Percentiles rank a stretch among this genome's conserved stretches.
Evolutionary conservation across 2,888 invertebrate genomes (phyloP).

Genomic region (Drosophila picticornis): DNA sequence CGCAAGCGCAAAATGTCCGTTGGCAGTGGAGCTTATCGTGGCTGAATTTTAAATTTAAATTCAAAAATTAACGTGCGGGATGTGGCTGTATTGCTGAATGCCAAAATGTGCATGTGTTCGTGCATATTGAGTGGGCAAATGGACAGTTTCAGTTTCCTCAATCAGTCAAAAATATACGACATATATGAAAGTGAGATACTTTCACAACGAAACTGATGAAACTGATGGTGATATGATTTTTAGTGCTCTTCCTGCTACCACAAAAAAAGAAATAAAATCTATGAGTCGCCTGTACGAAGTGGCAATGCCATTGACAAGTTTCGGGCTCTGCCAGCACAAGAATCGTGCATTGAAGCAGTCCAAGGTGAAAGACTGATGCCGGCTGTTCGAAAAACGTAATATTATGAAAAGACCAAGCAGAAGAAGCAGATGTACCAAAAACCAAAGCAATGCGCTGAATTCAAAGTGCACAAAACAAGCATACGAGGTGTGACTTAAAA

Average conservation of each 20-base stretch:
- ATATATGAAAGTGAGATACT: slow-evolving; percentile 10
- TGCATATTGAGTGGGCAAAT: slow-evolving; percentile 1
- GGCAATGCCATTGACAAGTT: slow-evolving; percentile 63
- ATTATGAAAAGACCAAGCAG: slow-evolving; percentile 20
- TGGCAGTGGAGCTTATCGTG: slow-evolving; percentile 53
- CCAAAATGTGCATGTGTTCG: neutral
- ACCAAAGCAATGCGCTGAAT: slow-evolving; percentile 38
- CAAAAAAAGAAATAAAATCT: slow-evolving; percentile 21
- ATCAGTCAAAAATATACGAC: slow-evolving; percentile 13
- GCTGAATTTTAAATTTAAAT: slow-evolving; percentile 60
- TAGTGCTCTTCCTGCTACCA: slow-evolving; percentile 42
- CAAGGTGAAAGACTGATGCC: slow-evolving; percentile 58
- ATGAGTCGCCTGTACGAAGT: slow-evolving; percentile 58
- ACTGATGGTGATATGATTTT: slow-evolving; percentile 18
- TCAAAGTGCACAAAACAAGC: slow-evolving; percentile 37
- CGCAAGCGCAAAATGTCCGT: slow-evolving; percentile 50
- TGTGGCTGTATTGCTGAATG: neutral
- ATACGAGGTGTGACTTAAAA: slow-evolving; percentile 36
- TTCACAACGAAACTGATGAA: slow-evolving; percentile 12
- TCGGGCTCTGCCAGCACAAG: slow-evolving; percentile 27
- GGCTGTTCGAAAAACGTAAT: slow-evolving; percentile 55
- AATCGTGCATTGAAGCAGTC: slow-evolving; percentile 44
- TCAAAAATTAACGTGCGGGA: slow-evolving; percentile 61
- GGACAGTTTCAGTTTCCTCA: slow-evolving; percentile 34
- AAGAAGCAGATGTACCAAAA: slow-evolving; percentile 39